Percentiles rank a stretch among this genome's conserved stretches.
Evolutionary conservation across 30 jellyfish, hydroid and myxozoan genomes (phyloP).

Genomic region (Cassiopea xamachana): DNA sequence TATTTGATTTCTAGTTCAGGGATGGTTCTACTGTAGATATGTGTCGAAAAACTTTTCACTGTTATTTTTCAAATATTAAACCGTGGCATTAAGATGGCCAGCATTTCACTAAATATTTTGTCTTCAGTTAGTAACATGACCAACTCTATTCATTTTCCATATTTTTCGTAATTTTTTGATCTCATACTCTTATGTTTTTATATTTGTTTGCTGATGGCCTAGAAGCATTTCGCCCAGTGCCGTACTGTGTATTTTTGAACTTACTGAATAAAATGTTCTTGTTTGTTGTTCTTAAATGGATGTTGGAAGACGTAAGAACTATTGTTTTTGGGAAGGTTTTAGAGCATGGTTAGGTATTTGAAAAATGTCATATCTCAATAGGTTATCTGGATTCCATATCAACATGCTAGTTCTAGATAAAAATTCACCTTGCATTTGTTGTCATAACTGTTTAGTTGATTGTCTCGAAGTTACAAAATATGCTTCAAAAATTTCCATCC

Average conservation of each 20-base stretch:
- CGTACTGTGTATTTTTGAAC: not conserved
- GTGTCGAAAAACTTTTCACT: no score
- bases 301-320: not conserved
- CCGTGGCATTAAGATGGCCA: not conserved
- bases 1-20: no score
- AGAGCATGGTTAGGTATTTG: not conserved
- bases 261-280: not conserved
- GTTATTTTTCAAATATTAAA: not conserved
- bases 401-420: not conserved
- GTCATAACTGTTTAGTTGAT: not conserved
- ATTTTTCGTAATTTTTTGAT: not conserved
- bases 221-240: not conserved
- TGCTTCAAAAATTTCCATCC: no score
- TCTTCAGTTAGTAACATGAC: not conserved
- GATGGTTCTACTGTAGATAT: no score
- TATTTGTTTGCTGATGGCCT: not conserved
- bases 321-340: not conserved
- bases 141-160: not conserved
- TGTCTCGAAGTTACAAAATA: no score
- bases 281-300: not conserved
- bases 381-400: not conserved
- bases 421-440: not conserved
- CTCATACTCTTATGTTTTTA: not conserved
- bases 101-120: not conserved
- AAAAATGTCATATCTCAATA: not conserved